phyloP scores from a whole-genome alignment of 2,113 vertebrate genomes.

The Centropristis striata region DNA sequence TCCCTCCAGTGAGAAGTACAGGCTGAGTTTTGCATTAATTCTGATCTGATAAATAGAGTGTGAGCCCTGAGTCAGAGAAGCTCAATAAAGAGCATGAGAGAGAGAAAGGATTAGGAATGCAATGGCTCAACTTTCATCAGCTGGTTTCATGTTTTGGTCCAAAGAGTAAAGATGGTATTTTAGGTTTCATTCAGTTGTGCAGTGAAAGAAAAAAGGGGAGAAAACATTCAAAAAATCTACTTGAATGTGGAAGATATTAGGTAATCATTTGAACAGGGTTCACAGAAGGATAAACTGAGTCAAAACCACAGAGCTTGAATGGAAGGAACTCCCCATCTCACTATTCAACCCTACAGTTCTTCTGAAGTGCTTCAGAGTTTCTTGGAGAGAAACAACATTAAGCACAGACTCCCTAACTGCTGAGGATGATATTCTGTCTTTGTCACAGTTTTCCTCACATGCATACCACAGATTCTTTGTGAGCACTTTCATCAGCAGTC shows the following conservation, averaged over 20 bases:
- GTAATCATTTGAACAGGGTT: conserved; percentile 11
- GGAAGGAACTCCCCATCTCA: conserved; percentile 23
- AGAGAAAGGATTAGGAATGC: conserved; percentile 33
- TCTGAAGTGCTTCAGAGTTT: background rate
- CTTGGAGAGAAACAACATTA: conserved; percentile 1
- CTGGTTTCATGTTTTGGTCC: background rate
- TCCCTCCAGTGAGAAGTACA: conserved; percentile 55
- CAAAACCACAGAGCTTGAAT: conserved; percentile 2
- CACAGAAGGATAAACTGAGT: conserved; percentile 2
- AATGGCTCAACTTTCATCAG: conserved; percentile 1
- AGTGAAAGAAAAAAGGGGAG: background rate
- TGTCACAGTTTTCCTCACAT: conserved; percentile 16
- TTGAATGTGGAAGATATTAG: background rate
- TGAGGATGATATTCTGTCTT: conserved; percentile 12
- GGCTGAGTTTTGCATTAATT: conserved; percentile 42
- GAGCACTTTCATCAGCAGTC: conserved; percentile 16
- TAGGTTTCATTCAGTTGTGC: background rate
- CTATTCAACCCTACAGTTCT: background rate
- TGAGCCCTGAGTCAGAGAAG: background rate
- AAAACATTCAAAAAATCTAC: background rate
- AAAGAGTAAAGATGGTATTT: background rate
- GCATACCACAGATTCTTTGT: conserved; percentile 73
- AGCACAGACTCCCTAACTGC: conserved; percentile 21
- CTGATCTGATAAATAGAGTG: conserved; percentile 26
- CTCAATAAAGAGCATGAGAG: conserved; percentile 17